Evolutionary conservation across 2,797 vertebrate species (phyloP), one percentile per base, ranked within the genome.

Genomic region (Acipenser oxyrinchus): DNA sequence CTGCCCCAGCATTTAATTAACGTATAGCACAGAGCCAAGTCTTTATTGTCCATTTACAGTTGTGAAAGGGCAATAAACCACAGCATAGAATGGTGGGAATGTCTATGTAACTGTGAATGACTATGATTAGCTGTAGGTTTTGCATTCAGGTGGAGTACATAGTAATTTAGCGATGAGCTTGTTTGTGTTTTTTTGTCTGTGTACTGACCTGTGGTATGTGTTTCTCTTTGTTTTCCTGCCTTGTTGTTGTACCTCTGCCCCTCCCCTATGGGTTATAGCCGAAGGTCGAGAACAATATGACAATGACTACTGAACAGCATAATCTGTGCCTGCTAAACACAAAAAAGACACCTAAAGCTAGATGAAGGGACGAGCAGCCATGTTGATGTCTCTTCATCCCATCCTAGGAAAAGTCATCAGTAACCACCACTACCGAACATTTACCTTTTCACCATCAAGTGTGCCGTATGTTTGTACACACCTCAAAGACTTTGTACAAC

Each of bases 271-370:
- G 70, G 66, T 66, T 62, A 60, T 60, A 15, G 64, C 64, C 63
- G 65, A 86, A 91, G 90, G 76, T 81, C 86, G 85, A 82, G 84
- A 83, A 81, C 88, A 89, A 77, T 90, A 89, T 85, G 77, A 88
- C 81, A 90, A 90, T 86, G 89, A 90, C 78, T 90, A 91, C 83
- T 91, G 86, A 91, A 79, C 79, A 82, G 66, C 78, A 73, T 78
- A 77, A 79, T 75, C 75, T 70, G 60, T 69, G 53, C 68, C 70
- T 73, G 73, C 72, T 70, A 77, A 75, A 73, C 64, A 49, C 50
- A 57, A 67, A 49, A 53, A 49, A 69, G 64, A 67, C 71, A 66
- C 23, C 23, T 37, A 37, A 37, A 37, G 23, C 11, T 58, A 63
- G 49, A 15, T 49, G 55, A 58, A 62, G 68, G 61, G 64, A 67